phyloP scores from a whole-genome alignment of 2,888 invertebrate species.

The Eumacrocentrus americanus region DNA sequence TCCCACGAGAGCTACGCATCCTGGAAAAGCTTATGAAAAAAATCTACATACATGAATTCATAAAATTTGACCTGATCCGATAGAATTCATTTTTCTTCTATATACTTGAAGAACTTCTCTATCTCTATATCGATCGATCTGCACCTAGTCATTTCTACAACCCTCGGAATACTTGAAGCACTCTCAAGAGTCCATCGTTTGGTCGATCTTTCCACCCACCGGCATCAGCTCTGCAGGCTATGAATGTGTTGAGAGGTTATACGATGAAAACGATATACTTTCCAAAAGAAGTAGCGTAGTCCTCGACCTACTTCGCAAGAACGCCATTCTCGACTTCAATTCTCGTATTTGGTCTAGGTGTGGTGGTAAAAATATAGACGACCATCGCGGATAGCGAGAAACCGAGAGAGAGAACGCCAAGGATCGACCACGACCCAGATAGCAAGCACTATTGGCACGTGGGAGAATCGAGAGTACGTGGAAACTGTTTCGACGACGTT shows the following conservation, averaged over 20 bases:
- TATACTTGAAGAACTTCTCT: background rate
- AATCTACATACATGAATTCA: slow-evolving; percentile 2
- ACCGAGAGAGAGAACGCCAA: slow-evolving; percentile 5
- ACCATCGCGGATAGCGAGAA: background rate
- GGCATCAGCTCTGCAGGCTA: background rate
- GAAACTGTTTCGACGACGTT: background rate
- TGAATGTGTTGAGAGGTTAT: background rate
- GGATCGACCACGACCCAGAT: slow-evolving; percentile 37
- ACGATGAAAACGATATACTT: background rate
- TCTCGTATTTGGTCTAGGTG: slow-evolving; percentile 23
- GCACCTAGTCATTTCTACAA: background rate
- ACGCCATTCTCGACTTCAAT: background rate
- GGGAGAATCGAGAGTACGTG: background rate
- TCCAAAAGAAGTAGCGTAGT: background rate
- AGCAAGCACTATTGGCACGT: slow-evolving; percentile 12
- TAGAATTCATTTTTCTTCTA: background rate
- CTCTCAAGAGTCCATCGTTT: background rate
- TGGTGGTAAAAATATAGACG: background rate
- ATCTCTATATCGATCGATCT: background rate
- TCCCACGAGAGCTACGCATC: background rate
- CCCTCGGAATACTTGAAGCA: background rate
- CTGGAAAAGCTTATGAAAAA: background rate
- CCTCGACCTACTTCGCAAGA: background rate
- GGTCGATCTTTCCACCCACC: background rate
- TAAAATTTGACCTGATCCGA: background rate